Evolutionary conservation across 2,797 vertebrate species (phyloP).

Genomic region (Rhynchotus rufescens): DNA sequence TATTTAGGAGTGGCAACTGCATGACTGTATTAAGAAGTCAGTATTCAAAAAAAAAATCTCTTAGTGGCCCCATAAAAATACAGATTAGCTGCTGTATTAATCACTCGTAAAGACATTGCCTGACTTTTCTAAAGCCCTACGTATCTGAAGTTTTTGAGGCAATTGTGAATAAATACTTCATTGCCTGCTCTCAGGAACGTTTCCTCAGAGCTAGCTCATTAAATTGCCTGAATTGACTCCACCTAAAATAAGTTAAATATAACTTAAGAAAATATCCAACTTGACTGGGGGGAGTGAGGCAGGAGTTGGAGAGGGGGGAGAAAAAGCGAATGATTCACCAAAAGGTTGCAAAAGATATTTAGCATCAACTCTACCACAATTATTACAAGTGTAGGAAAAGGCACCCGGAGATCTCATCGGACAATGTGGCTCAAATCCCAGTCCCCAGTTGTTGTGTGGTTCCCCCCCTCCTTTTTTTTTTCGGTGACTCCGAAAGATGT

Average conservation of each 20-base stretch:
- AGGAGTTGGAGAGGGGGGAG: not conserved
- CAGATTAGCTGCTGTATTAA: slow-evolving; percentile 15
- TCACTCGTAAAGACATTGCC: not conserved
- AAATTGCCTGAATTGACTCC: not conserved
- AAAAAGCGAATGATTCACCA: not conserved
- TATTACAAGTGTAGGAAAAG: not conserved
- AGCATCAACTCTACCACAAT: not conserved
- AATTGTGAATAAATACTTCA: slow-evolving; percentile 4
- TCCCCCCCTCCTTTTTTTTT: not conserved
- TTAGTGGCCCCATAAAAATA: not conserved
- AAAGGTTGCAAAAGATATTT: not conserved
- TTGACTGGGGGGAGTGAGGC: not conserved
- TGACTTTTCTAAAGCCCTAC: not conserved
- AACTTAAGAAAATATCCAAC: not conserved
- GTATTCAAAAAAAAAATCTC: not conserved
- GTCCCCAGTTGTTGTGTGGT: not conserved
- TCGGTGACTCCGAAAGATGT: slow-evolving; percentile 37
- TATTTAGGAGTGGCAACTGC: not conserved
- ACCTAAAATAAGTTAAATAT: slow-evolving; percentile 19
- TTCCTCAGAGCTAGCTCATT: not conserved
- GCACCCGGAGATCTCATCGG: not conserved
- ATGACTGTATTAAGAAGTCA: not conserved
- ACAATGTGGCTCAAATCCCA: not conserved
- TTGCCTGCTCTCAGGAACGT: not conserved
- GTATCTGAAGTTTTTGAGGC: slow-evolving; percentile 14